Evolutionary conservation across 1,140 invertebrate species (phyloP).

Genomic region (Dryas iulia): DNA sequence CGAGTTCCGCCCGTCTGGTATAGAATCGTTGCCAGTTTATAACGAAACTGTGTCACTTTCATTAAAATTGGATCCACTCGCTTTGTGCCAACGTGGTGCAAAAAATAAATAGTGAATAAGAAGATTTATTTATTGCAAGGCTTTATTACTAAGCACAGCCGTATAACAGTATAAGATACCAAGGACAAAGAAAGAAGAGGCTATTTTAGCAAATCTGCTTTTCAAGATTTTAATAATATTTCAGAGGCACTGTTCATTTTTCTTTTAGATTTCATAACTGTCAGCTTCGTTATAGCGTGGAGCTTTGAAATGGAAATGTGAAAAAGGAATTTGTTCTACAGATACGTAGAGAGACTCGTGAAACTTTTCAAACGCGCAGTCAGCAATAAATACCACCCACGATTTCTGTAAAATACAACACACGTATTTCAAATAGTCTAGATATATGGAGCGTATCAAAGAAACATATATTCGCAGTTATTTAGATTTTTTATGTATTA

Average conservation of each 20-base stretch:
- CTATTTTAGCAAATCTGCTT: not conserved
- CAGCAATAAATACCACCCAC: conserved; percentile 23
- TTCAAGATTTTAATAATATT: conserved; percentile 6
- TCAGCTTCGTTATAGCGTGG: conserved; percentile 11
- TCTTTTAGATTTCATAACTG: conserved; percentile 16
- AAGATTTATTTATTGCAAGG: conserved; percentile 5
- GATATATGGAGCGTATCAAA: not conserved
- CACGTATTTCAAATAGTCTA: not conserved
- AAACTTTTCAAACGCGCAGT: conserved; percentile 16
- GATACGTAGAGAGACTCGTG: conserved; percentile 5
- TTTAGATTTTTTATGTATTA: not conserved
- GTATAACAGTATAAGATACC: not conserved
- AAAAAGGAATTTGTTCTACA: conserved; percentile 15
- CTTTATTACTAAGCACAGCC: conserved; percentile 2
- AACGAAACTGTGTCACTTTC: conserved; percentile 25
- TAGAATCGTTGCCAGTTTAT: conserved; percentile 21
- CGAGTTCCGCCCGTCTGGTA: too few relatives aligned
- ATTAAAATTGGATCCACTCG: conserved; percentile 20
- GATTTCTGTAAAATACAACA: conserved; percentile 5
- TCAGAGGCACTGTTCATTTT: conserved; percentile 10
- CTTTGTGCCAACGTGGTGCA: conserved; percentile 12
- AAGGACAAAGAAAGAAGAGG: not conserved
- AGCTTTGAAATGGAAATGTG: conserved; percentile 18
- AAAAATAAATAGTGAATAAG: conserved; percentile 13
- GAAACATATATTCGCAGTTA: not conserved